Evolutionary conservation across 2,113 vertebrate species (phyloP).

Genomic region (Dinomys branickii): DNA sequence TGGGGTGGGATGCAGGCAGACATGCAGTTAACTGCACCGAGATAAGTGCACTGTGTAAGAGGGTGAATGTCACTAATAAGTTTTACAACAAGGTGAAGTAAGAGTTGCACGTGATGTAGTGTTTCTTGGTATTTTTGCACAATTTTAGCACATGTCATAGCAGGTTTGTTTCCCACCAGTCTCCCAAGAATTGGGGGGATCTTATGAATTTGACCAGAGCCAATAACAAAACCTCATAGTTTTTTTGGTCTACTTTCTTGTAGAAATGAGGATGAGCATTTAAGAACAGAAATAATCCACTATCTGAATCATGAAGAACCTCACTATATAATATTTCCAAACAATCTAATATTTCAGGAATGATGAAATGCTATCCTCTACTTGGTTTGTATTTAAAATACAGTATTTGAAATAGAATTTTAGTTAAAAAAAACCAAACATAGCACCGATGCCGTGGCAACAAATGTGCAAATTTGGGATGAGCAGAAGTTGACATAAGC

Average conservation of each 20-base stretch:
- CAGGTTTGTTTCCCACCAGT: not conserved
- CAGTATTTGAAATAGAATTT: constrained; percentile 8
- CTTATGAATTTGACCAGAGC: not conserved
- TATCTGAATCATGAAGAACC: not conserved
- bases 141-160: not conserved
- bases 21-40: not conserved
- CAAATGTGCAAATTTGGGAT: not conserved
- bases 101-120: not conserved
- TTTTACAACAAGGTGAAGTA: not conserved
- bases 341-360: not conserved
- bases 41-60: not conserved
- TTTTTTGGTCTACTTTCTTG: not conserved
- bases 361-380: not conserved
- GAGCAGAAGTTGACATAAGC: constrained; percentile 15
- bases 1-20: not conserved
- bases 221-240: not conserved
- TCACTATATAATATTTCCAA: not conserved
- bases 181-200: not conserved
- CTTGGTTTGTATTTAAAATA: constrained; percentile 6
- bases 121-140: constrained; percentile 27
- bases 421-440: not conserved
- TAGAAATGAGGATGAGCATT: not conserved
- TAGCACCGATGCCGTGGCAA: not conserved
- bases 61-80: not conserved
- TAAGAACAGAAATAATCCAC: not conserved